Evolutionary conservation across 1,140 invertebrate genomes (phyloP).

Genomic region (Mya arenaria): DNA sequence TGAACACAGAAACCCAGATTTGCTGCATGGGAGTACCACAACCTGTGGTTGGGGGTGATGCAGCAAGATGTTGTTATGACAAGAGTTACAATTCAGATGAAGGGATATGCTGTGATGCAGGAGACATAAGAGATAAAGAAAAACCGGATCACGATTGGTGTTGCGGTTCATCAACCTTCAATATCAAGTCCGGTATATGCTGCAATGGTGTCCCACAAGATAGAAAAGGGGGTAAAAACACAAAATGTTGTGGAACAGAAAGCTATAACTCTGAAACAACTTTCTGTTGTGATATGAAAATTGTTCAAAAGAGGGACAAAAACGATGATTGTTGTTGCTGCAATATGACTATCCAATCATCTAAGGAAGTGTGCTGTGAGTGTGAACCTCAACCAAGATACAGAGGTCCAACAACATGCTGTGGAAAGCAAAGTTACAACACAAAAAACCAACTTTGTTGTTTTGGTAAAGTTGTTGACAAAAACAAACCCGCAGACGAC

Average conservation of each 20-base stretch:
- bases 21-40: slow-evolving; percentile 23
- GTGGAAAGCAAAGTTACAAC: slow-evolving; percentile 20
- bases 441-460: slow-evolving; percentile 18
- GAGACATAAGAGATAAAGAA: neutral
- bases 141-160: slow-evolving; percentile 7
- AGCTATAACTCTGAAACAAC: slow-evolving; percentile 7
- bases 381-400: slow-evolving; percentile 5
- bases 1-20: slow-evolving; percentile 20
- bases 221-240: neutral
- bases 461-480: neutral
- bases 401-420: slow-evolving; percentile 30
- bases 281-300: slow-evolving; percentile 6
- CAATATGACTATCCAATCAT: neutral
- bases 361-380: slow-evolving; percentile 16
- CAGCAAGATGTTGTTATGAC: slow-evolving; percentile 4
- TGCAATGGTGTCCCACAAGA: slow-evolving; percentile 18
- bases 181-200: slow-evolving; percentile 8
- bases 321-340: slow-evolving; percentile 2
- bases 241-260: slow-evolving; percentile 11
- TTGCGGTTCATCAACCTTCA: slow-evolving; percentile 10
- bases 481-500: neutral
- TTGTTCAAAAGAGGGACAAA: neutral
- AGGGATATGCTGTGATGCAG: slow-evolving; percentile 19
- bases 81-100: slow-evolving; percentile 18
- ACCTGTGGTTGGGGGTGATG: neutral